A percentile compares a stretch with the other conserved stretches of the same genome.
Evolutionary conservation across 2,797 vertebrate genomes (phyloP).

Genomic region (Acrocephalus scirpaceus): DNA sequence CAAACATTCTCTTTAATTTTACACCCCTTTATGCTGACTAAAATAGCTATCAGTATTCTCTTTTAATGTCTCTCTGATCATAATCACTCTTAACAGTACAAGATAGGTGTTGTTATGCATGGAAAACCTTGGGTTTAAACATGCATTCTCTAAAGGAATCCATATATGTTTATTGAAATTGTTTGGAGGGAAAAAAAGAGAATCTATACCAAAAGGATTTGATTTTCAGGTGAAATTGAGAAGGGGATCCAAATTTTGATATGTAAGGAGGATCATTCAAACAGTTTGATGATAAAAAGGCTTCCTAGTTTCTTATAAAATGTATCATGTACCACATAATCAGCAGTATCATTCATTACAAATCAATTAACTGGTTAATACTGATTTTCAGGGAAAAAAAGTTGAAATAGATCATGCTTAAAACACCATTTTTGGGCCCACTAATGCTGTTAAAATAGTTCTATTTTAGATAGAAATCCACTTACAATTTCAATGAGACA

Average conservation of each 20-base stretch:
- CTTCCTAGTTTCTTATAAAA: not conserved
- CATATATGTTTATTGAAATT: conserved; percentile 74
- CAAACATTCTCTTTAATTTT: not conserved
- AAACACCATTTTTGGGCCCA: not conserved
- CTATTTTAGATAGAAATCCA: not conserved
- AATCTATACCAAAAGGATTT: conserved; percentile 74
- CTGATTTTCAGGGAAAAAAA: not conserved
- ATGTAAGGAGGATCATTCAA: not conserved
- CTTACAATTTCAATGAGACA: not conserved
- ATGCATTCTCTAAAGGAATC: conserved; percentile 55
- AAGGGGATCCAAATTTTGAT: conserved; percentile 64
- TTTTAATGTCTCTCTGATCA: conserved; percentile 26
- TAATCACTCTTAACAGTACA: conserved; percentile 18
- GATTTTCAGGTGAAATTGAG: conserved; percentile 75
- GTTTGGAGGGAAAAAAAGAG: not conserved
- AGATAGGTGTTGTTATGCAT: not conserved
- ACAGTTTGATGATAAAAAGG: not conserved
- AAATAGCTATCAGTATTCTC: not conserved
- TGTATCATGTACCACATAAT: not conserved
- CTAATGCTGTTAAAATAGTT: not conserved
- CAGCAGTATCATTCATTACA: not conserved
- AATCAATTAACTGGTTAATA: not conserved
- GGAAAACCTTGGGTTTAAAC: conserved; percentile 58
- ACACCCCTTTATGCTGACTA: not conserved
- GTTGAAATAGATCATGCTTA: not conserved